Conservation (phyloP, 2,113 vertebrate genomes). For the Oceanites oceanicus region DNA sequence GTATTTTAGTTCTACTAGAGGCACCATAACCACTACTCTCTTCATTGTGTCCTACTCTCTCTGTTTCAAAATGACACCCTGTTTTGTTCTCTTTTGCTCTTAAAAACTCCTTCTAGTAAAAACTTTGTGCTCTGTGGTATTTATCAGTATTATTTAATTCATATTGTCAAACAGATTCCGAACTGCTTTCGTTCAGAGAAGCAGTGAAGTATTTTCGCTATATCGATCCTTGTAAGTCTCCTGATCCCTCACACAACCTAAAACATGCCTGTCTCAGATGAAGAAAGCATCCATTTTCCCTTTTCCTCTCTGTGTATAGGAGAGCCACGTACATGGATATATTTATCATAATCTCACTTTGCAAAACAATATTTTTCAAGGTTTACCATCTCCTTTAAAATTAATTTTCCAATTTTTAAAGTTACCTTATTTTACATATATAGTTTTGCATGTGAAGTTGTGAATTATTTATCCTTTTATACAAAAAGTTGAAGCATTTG, state of each 20-base stretch:
- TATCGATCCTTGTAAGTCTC: not conserved
- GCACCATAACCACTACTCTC: not conserved
- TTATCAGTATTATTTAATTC: not conserved
- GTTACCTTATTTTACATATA: not conserved
- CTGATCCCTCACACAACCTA: not conserved
- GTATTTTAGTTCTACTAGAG: not conserved
- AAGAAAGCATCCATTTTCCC: not conserved
- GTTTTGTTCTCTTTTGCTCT: not conserved
- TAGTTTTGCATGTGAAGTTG: not conserved
- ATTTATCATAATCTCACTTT: not conserved
- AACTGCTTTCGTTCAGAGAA: not conserved
- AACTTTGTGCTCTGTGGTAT: not conserved
- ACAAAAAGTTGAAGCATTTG: not conserved
- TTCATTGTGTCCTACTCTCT: not conserved
- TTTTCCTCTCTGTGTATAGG: not conserved
- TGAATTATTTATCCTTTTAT: not conserved
- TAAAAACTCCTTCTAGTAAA: not conserved
- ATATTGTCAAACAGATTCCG: not conserved
- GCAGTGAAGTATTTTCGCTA: not conserved
- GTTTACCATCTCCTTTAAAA: not conserved
- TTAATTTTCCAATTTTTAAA: not conserved
- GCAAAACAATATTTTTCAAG: not conserved
- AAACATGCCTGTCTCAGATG: not conserved
- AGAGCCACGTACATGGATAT: not conserved
- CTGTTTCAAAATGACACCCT: not conserved